Evolutionary conservation across 2,797 vertebrate species (phyloP), one percentile per base, ranked within the genome.

Genomic region (Pangasius larnaudii): DNA sequence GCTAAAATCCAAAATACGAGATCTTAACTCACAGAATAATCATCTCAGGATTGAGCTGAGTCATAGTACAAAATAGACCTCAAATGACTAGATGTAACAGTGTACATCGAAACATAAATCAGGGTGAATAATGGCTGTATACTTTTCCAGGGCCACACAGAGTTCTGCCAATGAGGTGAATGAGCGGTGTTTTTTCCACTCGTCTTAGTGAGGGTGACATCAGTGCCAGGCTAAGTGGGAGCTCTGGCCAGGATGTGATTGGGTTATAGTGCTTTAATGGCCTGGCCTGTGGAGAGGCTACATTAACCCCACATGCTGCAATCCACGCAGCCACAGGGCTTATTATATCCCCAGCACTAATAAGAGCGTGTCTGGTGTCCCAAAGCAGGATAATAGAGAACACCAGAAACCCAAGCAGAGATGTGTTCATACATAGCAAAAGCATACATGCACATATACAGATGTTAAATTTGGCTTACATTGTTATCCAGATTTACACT

Each of bases 311-410:
- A 87, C 90, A 89, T 78, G 83, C 81, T 84, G 71, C 74, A 67
- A 84, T 88, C 87, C 51, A 87, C 89, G 86, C 91, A 90, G 84
- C 86, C 87, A 88, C 83, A 74, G 84, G 51, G 83, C 89, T 90
- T 88, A 93, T 92, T 91, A 90, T 89, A 92, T 92, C 90, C 85
- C 46, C 83, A 74, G 85, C 33, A 80, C 86, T 91, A 92, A 93
- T 90, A 88, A 89, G 86, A 84, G 90, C 51, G 88, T 77, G 89
- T 91, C 91, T 92, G 91, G 91, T 93, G 90, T 93, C 90, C 89
- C 86, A 88, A 90, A 90, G 88, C 88, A 90, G 51, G 65, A 78
- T 88, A 86, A 90, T 85, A 89, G 78, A 88, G 42, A 81, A 87
- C 10, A 87, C 63, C 89, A 89, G 89, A 90, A 88, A 89, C 86